phyloP scores from a whole-genome alignment of 2,113 vertebrate genomes.

The Thamnophis sirtalis region DNA sequence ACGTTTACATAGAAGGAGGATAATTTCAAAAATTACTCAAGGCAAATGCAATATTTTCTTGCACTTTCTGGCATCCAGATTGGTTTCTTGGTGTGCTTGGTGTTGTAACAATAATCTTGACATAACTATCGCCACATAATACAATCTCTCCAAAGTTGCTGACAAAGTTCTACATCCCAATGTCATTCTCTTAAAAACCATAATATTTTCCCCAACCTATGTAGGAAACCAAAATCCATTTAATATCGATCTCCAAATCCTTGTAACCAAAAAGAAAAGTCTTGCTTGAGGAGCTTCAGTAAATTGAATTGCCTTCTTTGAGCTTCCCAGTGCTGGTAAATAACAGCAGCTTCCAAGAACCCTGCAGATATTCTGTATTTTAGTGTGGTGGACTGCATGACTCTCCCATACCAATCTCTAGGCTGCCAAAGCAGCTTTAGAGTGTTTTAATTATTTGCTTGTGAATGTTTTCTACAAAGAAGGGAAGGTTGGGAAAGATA shows the following conservation, averaged over 20 bases:
- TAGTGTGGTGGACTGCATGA: not conserved
- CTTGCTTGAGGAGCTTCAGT: not conserved
- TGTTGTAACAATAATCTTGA: not conserved
- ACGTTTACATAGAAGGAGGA: not conserved
- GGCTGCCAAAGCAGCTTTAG: not conserved
- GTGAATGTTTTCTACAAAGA: not conserved
- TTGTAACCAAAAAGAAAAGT: not conserved
- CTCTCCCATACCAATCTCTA: not conserved
- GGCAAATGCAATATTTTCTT: not conserved
- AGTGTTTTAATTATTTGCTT: not conserved
- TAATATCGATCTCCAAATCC: not conserved
- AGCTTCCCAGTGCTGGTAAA: not conserved
- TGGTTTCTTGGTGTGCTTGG: slow-evolving; percentile 4
- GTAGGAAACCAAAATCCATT: not conserved
- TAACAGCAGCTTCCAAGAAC: too few species aligned
- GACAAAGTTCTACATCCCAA: not conserved
- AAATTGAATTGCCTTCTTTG: not conserved
- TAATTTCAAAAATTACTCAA: not conserved
- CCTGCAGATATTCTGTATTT: not conserved
- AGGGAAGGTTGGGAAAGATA: too few species aligned
- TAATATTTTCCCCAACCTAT: not conserved
- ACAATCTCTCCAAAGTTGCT: not conserved
- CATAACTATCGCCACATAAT: not conserved
- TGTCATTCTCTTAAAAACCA: not conserved
- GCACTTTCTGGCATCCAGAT: not conserved